These are phyloP conservation scores for Macrotis lagotis DNA, from an alignment of 2,113 vertebrate species.

Conservation along the genomic window DNA sequence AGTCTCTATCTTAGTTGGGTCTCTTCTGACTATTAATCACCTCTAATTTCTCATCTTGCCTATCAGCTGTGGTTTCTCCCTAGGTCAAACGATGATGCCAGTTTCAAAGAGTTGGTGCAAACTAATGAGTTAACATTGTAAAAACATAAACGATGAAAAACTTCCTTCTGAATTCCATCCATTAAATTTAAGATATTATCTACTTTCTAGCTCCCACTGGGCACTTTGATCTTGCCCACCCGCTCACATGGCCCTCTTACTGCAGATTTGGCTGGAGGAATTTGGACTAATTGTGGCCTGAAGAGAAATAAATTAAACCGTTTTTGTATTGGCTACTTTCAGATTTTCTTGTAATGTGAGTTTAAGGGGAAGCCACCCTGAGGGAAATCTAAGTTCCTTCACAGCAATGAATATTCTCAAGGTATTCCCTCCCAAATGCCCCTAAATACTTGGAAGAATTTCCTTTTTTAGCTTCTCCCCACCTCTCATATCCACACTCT, in stretches of 20 bases:
- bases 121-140: slow-evolving; percentile 45
- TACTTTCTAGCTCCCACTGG: background rate
- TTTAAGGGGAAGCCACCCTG: slow-evolving; percentile 24
- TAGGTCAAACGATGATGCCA: background rate
- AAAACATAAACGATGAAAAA: slow-evolving; percentile 47
- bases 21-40: background rate
- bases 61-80: background rate
- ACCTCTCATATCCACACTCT: background rate
- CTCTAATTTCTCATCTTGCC: slow-evolving; percentile 24
- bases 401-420: slow-evolving; percentile 31
- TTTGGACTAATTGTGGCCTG: background rate
- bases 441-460: slow-evolving; percentile 26
- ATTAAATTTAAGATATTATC: slow-evolving; percentile 34
- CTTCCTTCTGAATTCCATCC: slow-evolving; percentile 6
- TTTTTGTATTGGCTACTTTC: slow-evolving; percentile 6
- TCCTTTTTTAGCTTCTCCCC: background rate
- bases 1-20: background rate
- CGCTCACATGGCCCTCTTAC: background rate
- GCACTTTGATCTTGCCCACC: slow-evolving; percentile 29
- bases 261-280: background rate
- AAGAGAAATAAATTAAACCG: background rate
- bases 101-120: slow-evolving; percentile 1
- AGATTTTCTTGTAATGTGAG: slow-evolving; percentile 46
- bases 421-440: slow-evolving; percentile 20
- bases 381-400: slow-evolving; percentile 52